Percentiles rank a stretch among this genome's conserved stretches.
phyloP scores from a whole-genome alignment of 1,140 invertebrate genomes.

The Caenorhabditis brenneri region DNA sequence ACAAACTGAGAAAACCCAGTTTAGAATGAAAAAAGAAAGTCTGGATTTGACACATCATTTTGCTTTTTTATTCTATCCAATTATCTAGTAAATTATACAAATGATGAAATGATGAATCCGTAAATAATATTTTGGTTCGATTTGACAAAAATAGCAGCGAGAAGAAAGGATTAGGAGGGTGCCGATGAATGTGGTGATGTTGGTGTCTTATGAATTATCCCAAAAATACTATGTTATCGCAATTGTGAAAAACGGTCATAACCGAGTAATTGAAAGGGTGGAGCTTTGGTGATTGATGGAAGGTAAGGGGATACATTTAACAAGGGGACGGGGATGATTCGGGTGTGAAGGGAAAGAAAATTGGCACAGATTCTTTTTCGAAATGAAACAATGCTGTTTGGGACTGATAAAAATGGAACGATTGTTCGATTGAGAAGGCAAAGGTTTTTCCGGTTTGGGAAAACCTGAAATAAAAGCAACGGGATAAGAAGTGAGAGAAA shows the following conservation, averaged over 20 bases:
- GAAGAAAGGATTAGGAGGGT: neutral
- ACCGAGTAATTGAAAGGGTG: neutral
- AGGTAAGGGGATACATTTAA: neutral
- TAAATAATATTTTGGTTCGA: conserved; percentile 36
- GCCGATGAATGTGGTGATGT: neutral
- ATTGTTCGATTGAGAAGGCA: neutral
- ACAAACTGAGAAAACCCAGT: neutral
- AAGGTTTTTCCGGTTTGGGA: neutral
- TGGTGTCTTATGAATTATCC: neutral
- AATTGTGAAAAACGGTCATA: neutral
- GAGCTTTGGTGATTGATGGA: neutral
- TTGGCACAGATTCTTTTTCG: conserved; percentile 23
- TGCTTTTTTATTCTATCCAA: conserved; percentile 13
- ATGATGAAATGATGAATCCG: conserved; percentile 31
- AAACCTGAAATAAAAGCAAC: conserved; percentile 3
- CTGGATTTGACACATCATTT: conserved; percentile 36
- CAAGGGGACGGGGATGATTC: neutral
- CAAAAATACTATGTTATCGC: no score
- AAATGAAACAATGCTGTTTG: conserved; percentile 4
- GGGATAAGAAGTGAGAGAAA: neutral
- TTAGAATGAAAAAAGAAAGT: neutral
- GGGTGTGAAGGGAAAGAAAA: neutral
- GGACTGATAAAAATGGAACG: neutral
- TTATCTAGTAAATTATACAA: conserved; percentile 2
- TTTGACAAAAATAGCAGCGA: neutral